Evolutionary conservation across 2,888 invertebrate species (phyloP).

Genomic region (Orthonychiurus folsomi): DNA sequence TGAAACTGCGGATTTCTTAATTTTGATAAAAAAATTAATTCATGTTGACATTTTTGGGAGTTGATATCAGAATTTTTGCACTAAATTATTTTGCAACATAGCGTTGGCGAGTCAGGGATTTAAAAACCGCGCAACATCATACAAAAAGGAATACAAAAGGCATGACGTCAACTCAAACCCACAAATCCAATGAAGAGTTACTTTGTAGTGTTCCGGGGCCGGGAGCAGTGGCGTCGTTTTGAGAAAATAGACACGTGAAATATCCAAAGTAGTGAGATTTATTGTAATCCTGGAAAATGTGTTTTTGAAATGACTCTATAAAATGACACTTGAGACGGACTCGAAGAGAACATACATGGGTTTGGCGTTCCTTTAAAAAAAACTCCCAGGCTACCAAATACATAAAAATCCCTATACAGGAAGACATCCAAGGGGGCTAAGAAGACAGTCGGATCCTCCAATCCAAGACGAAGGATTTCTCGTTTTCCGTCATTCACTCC

Average conservation of each 20-base stretch:
- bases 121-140: too few relatives aligned
- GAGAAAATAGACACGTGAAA: constrained; percentile 4
- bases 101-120: too few relatives aligned
- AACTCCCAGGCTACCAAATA: neutral
- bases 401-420: neutral
- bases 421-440: too few relatives aligned
- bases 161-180: too few relatives aligned
- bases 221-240: neutral
- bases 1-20: too few relatives aligned
- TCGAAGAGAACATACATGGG: neutral
- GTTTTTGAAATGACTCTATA: constrained; percentile 12
- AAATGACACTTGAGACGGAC: constrained; percentile 11
- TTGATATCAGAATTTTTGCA: too few relatives aligned
- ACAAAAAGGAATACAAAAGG: too few relatives aligned
- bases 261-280: constrained; percentile 13
- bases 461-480: too few relatives aligned
- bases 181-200: neutral
- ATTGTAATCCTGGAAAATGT: constrained; percentile 14
- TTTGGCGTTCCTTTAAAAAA: neutral
- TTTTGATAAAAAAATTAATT: too few relatives aligned
- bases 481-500: neutral
- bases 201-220: neutral
- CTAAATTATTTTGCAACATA: too few relatives aligned
- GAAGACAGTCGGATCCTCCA: too few relatives aligned
- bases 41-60: too few relatives aligned